Evolutionary conservation across 2,113 vertebrate genomes (phyloP), one percentile per base, ranked within the genome.

Genomic region (Hippocampus mohnikei): DNA sequence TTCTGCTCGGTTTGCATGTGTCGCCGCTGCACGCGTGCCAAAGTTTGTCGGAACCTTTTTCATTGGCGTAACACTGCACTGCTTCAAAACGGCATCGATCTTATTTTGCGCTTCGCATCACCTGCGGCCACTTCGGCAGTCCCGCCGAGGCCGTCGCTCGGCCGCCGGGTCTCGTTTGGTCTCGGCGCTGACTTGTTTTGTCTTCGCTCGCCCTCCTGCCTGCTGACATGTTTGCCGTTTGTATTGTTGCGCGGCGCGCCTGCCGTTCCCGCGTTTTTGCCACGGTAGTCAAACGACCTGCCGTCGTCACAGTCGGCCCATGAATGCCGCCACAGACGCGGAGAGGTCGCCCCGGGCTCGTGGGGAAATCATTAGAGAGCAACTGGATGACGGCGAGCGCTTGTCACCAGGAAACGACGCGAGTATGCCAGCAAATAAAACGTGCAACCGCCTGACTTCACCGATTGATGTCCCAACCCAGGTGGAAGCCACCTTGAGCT

Each of bases 331-430:
- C 62, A 68, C 61, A 70, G 67, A 69, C 69, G 74, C 81, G 29
- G 33, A 79, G 21, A 67, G 84, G 83, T 85, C 42, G 69, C 77
- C 72, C 25, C 1, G 40, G 79, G 84, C 74, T 73, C 50, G n/a
- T n/a, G 21, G 27, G 23, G 37, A 72, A 64, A 75, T 89, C 85
- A 86, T 89, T 85, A 81, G 68, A 77, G 73, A 77, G 72, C 1
- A 69, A 71, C 82, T 81, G 75, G 66, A 53, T 81, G 81, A 83
- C 84, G 75, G 59, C n/a, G n/a, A 21, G 50, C 2, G 10, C 50
- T 21, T n/a, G 50, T 53, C 50, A 21, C 8, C 52, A 23, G 52
- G 52, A n/a, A 53, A 53, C 18, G 10, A n/a, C 3, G 23, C 21
- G 21, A n/a, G 21, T 53, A 23, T 5, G 52, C 50, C 13, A 46